Conservation (phyloP, 2,888 invertebrate genomes). For the Automeris io region DNA sequence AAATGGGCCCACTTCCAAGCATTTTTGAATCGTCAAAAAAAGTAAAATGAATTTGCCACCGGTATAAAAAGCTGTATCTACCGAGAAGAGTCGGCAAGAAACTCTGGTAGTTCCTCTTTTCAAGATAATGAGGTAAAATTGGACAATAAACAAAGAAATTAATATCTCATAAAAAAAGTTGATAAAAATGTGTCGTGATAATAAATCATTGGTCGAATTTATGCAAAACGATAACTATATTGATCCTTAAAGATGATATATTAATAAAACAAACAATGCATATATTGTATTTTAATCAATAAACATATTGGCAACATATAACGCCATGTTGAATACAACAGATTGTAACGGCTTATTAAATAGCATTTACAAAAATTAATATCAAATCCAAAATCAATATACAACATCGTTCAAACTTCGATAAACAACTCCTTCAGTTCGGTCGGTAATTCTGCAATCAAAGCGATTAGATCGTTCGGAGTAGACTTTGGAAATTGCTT, state of each 20-base stretch:
- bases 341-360: not conserved
- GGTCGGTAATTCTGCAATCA: slow-evolving; percentile 16
- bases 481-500: slow-evolving; percentile 24
- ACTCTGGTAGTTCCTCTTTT: too few species aligned
- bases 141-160: too few species aligned
- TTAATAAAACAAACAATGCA: too few species aligned
- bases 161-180: too few species aligned
- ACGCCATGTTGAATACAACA: not conserved
- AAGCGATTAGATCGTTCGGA: slow-evolving; percentile 15
- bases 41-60: too few species aligned
- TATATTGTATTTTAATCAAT: not conserved
- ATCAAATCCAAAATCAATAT: not conserved
- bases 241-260: not conserved
- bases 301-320: not conserved
- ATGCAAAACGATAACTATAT: not conserved
- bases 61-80: too few species aligned
- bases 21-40: too few species aligned
- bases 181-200: too few species aligned
- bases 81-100: too few species aligned
- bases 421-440: slow-evolving; percentile 18
- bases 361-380: not conserved
- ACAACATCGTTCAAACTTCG: not conserved
- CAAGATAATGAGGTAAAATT: too few species aligned
- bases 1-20: too few species aligned
- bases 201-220: too few species aligned